Base-by-base conservation (phyloP, 2,888 invertebrate species). In the Mallateleia sp. region DNA sequence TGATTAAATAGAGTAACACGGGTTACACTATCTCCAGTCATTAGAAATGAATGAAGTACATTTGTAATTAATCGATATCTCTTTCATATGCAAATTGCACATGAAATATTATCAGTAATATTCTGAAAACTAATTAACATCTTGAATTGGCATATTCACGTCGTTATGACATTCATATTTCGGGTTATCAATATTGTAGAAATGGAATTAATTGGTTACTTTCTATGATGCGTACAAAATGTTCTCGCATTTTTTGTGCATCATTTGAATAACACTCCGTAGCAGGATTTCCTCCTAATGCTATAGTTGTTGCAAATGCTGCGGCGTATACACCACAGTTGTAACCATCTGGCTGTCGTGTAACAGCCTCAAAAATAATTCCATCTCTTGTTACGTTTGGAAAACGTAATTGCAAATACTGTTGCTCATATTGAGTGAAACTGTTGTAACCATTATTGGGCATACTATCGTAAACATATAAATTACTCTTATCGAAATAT, bases 401-500 rank as follows among this genome's bases (percentile, higher is more conserved):
- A 24, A 62, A 62, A 62, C 62, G 62, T 42, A 62, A 24, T 8
- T 18, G 2, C 62, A 62, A 62, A 42, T 62, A 62, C 18, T 62
- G 20, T 1, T 14, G 20, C 22, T 47, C 47, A 47, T 20, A 20
- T 5, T 1, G 7, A 20, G 47, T 47, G 24, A 62, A 62, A 28
- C 28, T 62, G 5, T 15, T 7, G 1, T 15, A 20, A 7, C 42
- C 42, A 0, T 45, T 64, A 45, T 25, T 45, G 5, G 25, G 42
- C 24, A 64, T 25, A 34, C 64, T 64, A 38, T 64, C 64, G 22
- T 64, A 64, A 45, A 64, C 25, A 8, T 64, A 64, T 15, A 25
- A 1, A 15, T 42, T 64, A 8, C 7, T 25, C 6, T 22, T 18
- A 34, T 64, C 64, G 14, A n/a, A 64, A 18, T 64, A 64, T 7